Conservation (phyloP, 2,797 vertebrate species). For the Pyrocephalus nanus region DNA sequence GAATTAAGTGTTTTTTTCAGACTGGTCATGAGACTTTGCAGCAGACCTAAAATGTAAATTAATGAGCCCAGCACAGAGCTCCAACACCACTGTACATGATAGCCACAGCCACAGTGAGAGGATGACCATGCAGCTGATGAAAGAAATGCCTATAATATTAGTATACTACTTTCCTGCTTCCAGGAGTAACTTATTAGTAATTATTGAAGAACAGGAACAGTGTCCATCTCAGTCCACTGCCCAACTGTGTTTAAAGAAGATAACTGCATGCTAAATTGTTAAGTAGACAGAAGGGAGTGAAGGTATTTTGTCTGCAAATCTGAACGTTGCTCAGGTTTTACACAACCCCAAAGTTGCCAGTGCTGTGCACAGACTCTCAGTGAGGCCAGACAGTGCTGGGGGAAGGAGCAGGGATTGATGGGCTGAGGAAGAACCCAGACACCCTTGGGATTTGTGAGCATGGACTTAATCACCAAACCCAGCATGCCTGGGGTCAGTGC, state of each 20-base stretch:
- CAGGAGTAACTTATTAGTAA: neutral
- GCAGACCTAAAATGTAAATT: neutral
- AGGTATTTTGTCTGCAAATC: neutral
- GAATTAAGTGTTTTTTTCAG: neutral
- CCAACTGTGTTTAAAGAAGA: neutral
- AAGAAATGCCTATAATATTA: neutral
- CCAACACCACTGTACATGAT: neutral
- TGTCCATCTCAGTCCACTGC: neutral
- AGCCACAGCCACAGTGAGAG: neutral
- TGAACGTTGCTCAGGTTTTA: neutral
- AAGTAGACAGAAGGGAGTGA: neutral
- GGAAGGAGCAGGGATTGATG: neutral
- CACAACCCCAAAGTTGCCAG: neutral
- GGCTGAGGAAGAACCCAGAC: neutral
- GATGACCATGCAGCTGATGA: neutral
- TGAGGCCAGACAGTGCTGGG: fast-evolving
- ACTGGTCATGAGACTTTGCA: neutral
- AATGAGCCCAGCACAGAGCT: neutral
- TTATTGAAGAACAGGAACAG: neutral
- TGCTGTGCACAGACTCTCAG: neutral
- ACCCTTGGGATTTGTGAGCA: neutral
- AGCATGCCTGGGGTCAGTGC: neutral
- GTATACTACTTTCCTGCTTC: neutral
- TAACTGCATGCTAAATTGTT: neutral
- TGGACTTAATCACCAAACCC: neutral